Evolutionary conservation across 2,888 invertebrate species (phyloP).

Genomic region (Baronia brevicornis): DNA sequence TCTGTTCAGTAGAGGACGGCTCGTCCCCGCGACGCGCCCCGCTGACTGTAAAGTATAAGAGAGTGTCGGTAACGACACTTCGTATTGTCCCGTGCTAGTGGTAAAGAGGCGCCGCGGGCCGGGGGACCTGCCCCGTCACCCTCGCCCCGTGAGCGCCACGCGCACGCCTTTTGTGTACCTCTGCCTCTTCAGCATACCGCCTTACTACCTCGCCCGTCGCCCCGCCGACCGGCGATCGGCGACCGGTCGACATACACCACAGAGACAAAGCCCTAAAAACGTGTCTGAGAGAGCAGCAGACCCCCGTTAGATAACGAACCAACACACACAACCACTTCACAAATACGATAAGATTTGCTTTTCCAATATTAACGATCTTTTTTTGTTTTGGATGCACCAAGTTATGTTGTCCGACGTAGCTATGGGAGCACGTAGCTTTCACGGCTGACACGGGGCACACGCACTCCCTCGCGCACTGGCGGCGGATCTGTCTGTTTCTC

Average conservation of each 20-base stretch:
- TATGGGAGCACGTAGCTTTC: constrained; percentile 65
- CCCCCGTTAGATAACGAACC: constrained; percentile 67
- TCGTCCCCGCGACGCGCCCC: constrained; percentile 67
- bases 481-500: constrained; percentile 76
- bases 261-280: constrained; percentile 74
- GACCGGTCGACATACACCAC: constrained; percentile 65
- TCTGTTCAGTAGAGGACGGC: constrained; percentile 75
- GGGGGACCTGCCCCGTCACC: constrained; percentile 41
- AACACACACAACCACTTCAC: constrained; percentile 71
- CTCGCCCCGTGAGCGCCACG: constrained; percentile 55
- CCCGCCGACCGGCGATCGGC: constrained; percentile 47
- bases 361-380: constrained; percentile 27
- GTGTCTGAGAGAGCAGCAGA: constrained; percentile 78
- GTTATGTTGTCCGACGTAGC: constrained; percentile 46
- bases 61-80: constrained; percentile 54
- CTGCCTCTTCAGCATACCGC: constrained; percentile 60
- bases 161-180: constrained; percentile 64
- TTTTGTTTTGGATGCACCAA: constrained; percentile 57
- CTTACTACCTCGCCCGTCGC: constrained; percentile 52
- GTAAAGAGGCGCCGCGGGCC: constrained; percentile 58
- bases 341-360: constrained; percentile 52
- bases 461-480: constrained; percentile 68
- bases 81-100: constrained; percentile 60
- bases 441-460: constrained; percentile 65
- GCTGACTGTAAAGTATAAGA: constrained; percentile 68